Evolutionary conservation across 2,888 invertebrate genomes (phyloP).

Genomic region (Drosophila birchii): DNA sequence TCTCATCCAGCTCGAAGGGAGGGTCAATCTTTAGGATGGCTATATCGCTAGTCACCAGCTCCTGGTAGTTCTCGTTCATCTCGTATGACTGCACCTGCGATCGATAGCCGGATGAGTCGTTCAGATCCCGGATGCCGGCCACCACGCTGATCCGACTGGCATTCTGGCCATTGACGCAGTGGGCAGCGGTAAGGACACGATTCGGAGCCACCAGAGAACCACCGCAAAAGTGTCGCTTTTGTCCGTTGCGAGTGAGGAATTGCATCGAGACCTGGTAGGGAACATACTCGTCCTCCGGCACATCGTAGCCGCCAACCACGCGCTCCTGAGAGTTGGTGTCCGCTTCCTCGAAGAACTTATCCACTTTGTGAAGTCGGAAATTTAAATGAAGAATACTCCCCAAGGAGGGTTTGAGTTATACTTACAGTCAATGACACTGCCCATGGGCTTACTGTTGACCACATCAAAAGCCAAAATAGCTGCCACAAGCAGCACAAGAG

Average conservation of each 20-base stretch:
- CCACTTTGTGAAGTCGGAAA: slow-evolving; percentile 53
- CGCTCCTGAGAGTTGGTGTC: slow-evolving; percentile 76
- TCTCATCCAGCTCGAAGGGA: slow-evolving; percentile 75
- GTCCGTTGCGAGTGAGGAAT: slow-evolving; percentile 63
- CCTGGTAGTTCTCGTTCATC: slow-evolving; percentile 82
- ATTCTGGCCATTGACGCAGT: slow-evolving; percentile 82
- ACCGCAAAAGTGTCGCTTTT: slow-evolving; percentile 83
- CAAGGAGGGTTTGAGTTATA: neutral
- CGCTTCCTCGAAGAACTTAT: slow-evolving; percentile 67
- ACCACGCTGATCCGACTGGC: slow-evolving; percentile 75
- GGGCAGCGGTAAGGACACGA: slow-evolving; percentile 83
- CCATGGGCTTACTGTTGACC: slow-evolving; percentile 28
- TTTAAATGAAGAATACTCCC: neutral
- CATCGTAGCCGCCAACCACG: slow-evolving; percentile 81
- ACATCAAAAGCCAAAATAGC: slow-evolving; percentile 1
- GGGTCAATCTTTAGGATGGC: slow-evolving; percentile 82
- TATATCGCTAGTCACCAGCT: slow-evolving; percentile 82
- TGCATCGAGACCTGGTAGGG: slow-evolving; percentile 83
- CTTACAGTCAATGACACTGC: slow-evolving; percentile 63
- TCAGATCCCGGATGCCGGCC: slow-evolving; percentile 76
- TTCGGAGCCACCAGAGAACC: slow-evolving; percentile 82
- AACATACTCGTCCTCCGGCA: slow-evolving; percentile 72
- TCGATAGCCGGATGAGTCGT: slow-evolving; percentile 68
- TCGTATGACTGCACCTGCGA: slow-evolving; percentile 77
- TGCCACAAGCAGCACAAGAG: slow-evolving; percentile 31